Percentiles rank a stretch among this genome's conserved stretches.
Evolutionary conservation across 2,797 vertebrate genomes (phyloP).

Genomic region (Takifugu ocellatus): DNA sequence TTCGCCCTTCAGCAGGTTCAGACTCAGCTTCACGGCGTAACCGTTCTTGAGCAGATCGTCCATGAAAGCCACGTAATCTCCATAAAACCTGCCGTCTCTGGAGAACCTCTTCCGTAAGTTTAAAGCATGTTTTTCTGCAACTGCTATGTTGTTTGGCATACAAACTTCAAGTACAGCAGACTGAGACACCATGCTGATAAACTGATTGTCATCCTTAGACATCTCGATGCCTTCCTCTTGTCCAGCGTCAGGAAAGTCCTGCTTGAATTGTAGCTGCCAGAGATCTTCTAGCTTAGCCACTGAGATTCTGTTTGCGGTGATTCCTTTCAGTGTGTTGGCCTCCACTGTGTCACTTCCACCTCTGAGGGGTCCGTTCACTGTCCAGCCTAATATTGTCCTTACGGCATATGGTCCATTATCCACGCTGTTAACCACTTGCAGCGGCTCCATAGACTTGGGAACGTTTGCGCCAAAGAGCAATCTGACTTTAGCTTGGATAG

Average conservation of each 20-base stretch:
- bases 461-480: neutral
- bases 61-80: neutral
- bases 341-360: neutral
- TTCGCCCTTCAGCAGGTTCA: neutral
- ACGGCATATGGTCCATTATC: neutral
- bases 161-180: neutral
- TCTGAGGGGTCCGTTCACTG: neutral
- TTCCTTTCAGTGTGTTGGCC: no score
- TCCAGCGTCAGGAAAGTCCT: slow-evolving; percentile 1
- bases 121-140: neutral
- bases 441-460: slow-evolving; percentile 3
- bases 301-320: neutral
- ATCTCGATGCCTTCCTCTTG: neutral
- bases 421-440: neutral
- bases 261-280: neutral
- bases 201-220: slow-evolving; percentile 1
- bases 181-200: slow-evolving; percentile 3
- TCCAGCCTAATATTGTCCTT: slow-evolving; percentile 3
- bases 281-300: neutral
- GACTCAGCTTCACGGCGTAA: neutral
- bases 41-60: neutral
- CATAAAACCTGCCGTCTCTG: neutral
- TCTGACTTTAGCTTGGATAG: neutral
- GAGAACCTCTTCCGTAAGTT: neutral
- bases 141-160: slow-evolving; percentile 1